Percentiles rank a stretch among this genome's conserved stretches.
These are phyloP conservation scores for Asteroscopus sphinx DNA, from an alignment of 2,888 invertebrate species.

Conservation along the genomic window DNA sequence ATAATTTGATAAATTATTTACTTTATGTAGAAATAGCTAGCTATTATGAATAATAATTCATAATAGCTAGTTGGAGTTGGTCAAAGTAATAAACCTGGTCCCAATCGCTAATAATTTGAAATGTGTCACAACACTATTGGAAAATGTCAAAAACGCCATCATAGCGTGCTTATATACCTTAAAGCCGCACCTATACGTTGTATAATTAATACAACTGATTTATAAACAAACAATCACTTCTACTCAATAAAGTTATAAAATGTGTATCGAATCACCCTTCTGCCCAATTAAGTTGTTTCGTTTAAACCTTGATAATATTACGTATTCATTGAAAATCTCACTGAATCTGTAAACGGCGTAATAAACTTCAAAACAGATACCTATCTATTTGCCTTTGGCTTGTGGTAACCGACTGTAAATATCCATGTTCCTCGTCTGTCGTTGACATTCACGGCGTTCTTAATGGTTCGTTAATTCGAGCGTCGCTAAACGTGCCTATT, in stretches of 20 bases:
- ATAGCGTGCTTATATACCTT: no score
- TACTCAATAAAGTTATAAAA: conserved; percentile 26
- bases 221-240: conserved; percentile 5
- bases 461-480: conserved; percentile 79
- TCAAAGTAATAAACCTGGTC: no score
- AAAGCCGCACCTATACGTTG: no score
- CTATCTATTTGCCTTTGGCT: conserved; percentile 56
- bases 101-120: no score
- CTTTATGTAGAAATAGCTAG: no score
- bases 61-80: no score
- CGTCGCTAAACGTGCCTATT: conserved; percentile 66
- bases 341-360: conserved; percentile 55
- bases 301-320: conserved; percentile 33
- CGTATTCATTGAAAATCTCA: conserved; percentile 40
- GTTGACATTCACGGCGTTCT: conserved; percentile 73
- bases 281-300: conserved; percentile 40
- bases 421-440: conserved; percentile 69
- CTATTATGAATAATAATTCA: no score
- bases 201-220: no score
- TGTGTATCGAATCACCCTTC: conserved; percentile 15
- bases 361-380: conserved; percentile 67
- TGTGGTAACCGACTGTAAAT: conserved; percentile 66
- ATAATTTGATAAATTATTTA: no score
- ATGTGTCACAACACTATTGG: no score
- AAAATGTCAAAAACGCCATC: no score